Evolutionary conservation across 53 echinoderm and acorn worm genomes (phyloP), one percentile per base, ranked within the genome.

Genomic region (Antedon mediterranea): DNA sequence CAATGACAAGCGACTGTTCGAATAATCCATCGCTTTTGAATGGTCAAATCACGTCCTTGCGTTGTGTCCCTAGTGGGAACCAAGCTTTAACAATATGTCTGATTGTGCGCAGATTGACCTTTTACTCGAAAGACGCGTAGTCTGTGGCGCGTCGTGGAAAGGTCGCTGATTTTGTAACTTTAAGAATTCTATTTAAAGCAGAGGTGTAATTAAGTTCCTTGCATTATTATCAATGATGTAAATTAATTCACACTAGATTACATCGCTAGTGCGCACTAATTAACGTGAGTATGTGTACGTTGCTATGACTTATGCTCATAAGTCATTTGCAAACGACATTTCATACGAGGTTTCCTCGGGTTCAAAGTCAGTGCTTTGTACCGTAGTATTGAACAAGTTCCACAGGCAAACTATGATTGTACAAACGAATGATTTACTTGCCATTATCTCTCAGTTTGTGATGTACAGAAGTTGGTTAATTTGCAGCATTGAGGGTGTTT

Each of bases 391-490:
- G 15, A 23, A 57, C 7, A 57, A 18, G 11, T 57, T 57, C 57
- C 57, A 57, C 9, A 57, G 57, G 57, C 57, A 57, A 57, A 2
- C 57, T 57, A 1, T 15, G 57, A 57, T 57, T 3, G 57, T 9
- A 57, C 13, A 18, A 57, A 57, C 23, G 23, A 57, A 57, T 57
- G 57, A 57, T 57, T 57, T 57, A 57, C 57, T 23, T 57, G 57
- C 57, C 57, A 57, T 57, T 57, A 57, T 57, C 23, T 57, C 23
- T 57, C 57, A 57, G 23, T 57, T 57, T 23, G 57, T 57, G 57
- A 57, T 57, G 57, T 57, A 57, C 57, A 57, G 57, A 57, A 57
- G 57, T 57, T 57, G 57, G 57, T 57, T 57, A 57, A 57, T 57
- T 57, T 57, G 57, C 57, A 13, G 57, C 57, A 26, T 57, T 23